Conservation (phyloP, 1,140 invertebrate genomes). For the Whitmania pigra region DNA sequence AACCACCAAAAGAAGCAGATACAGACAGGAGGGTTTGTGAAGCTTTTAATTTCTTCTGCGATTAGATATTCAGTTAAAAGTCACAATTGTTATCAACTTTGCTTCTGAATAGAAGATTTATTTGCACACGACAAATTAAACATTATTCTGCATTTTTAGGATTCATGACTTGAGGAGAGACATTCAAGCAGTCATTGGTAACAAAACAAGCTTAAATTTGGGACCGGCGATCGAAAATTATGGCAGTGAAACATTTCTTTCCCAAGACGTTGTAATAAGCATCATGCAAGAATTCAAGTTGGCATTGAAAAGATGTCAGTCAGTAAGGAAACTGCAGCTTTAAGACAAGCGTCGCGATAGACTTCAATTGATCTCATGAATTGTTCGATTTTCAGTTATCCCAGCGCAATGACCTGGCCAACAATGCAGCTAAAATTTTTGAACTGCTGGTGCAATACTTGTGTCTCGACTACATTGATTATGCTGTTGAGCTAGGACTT, state of each 20-base stretch:
- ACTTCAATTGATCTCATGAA: conserved; percentile 6
- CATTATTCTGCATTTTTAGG: conserved; percentile 43
- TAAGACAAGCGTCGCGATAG: conserved; percentile 20
- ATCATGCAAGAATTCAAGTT: conserved; percentile 80
- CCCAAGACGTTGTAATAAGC: conserved; percentile 85
- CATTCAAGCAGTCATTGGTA: conserved; percentile 79
- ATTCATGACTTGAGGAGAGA: conserved; percentile 83
- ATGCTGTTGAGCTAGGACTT: conserved; percentile 81
- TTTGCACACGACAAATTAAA: background rate
- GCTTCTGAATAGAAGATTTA: background rate
- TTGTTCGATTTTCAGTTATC: conserved; percentile 51
- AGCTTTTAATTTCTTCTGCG: background rate
- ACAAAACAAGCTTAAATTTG: conserved; percentile 68
- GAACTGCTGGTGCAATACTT: conserved; percentile 75
- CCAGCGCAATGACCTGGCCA: conserved; percentile 59
- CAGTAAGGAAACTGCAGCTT: conserved; percentile 47
- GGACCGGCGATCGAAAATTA: conserved; percentile 80
- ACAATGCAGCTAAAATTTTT: conserved; percentile 69
- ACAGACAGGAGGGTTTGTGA: conserved; percentile 52
- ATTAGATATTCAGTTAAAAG: background rate
- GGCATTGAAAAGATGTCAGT: conserved; percentile 73
- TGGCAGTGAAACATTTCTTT: conserved; percentile 90
- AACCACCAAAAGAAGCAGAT: conserved; percentile 86
- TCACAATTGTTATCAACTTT: background rate
- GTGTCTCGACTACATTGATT: conserved; percentile 84